phyloP scores from a whole-genome alignment of 2,113 vertebrate genomes.

The Eptesicus fuscus region DNA sequence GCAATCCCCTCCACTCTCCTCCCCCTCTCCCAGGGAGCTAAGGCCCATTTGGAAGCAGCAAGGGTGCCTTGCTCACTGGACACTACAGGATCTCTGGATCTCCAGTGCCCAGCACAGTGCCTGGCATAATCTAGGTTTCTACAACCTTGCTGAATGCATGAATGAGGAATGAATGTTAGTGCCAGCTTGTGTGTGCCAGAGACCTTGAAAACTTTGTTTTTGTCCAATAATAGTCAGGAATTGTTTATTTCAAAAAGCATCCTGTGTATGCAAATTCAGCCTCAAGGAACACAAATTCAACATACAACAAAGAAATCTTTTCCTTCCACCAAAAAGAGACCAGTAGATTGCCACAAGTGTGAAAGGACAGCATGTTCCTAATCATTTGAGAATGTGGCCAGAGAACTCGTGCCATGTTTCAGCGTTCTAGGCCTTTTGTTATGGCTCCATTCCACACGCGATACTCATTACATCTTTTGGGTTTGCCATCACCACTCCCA shows the following conservation, averaged over 20 bases:
- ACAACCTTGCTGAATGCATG: background rate
- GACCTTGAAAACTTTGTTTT: background rate
- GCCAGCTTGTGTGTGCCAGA: background rate
- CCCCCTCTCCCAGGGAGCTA: background rate
- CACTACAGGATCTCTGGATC: background rate
- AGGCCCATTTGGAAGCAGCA: background rate
- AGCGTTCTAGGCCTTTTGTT: background rate
- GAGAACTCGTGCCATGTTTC: background rate
- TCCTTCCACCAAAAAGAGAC: background rate
- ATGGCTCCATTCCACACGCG: background rate
- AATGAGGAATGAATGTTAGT: background rate
- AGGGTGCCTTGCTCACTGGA: background rate
- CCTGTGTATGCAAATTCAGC: background rate
- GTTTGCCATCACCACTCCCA: background rate
- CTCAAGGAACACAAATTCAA: background rate
- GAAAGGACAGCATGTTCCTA: background rate
- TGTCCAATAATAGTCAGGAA: background rate
- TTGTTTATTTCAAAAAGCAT: background rate
- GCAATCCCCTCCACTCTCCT: fast-evolving
- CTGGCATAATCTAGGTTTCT: background rate
- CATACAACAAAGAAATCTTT: background rate
- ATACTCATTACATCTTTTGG: background rate
- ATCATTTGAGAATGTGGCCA: background rate
- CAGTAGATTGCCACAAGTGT: background rate
- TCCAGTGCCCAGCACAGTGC: background rate